Conservation (phyloP, 2,888 invertebrate species). For the Monoplex corrugatus region DNA sequence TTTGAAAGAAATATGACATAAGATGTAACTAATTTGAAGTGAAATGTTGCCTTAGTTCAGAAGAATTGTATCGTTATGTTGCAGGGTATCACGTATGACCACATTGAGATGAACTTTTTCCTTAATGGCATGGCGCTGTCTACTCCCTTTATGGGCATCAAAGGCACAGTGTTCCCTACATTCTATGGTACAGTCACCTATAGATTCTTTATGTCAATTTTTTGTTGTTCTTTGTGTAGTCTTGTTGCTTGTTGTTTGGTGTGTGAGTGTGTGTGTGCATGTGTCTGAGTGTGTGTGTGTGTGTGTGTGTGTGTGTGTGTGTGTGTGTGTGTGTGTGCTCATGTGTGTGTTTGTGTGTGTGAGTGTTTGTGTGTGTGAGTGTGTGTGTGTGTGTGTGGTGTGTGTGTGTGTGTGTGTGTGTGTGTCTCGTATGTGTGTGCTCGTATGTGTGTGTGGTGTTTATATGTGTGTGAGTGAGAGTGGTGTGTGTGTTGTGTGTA, state of each 20-base stretch:
- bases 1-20: too few relatives aligned
- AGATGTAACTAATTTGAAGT: too few relatives aligned
- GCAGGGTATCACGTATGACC: conserved; percentile 96
- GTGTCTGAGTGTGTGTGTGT: neutral
- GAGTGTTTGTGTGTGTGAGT: neutral
- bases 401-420: too few relatives aligned
- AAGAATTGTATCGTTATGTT: too few relatives aligned
- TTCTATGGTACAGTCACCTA: conserved; percentile 89
- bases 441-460: too few relatives aligned
- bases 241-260: neutral
- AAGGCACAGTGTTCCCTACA: conserved; percentile 93
- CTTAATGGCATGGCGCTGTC: conserved; percentile 94
- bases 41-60: too few relatives aligned
- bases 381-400: conserved; percentile 1
- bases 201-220: neutral
- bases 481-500: too few relatives aligned
- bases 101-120: conserved; percentile 96
- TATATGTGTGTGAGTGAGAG: too few relatives aligned
- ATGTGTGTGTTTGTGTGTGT: neutral
- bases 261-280: neutral
- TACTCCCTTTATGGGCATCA: conserved; percentile 92
- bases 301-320: conserved; percentile 38
- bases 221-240: neutral
- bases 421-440: too few relatives aligned
- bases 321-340: neutral